Percentiles rank a stretch among this genome's conserved stretches.
Conservation (phyloP, 2,888 invertebrate genomes). For the Tuta absoluta region DNA sequence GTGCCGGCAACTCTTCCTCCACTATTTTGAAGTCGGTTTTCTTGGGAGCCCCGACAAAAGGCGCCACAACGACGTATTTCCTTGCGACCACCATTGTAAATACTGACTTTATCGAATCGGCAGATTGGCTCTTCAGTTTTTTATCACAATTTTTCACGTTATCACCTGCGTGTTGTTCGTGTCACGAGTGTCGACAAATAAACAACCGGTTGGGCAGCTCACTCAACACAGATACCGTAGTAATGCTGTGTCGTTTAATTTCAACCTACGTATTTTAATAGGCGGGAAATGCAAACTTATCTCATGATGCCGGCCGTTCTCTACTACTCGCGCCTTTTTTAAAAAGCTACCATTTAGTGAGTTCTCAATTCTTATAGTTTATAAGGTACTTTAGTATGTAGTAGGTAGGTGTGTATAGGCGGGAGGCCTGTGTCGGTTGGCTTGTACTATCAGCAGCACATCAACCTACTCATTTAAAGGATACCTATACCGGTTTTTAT, state of each 20-base stretch:
- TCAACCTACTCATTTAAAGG: too few relatives aligned
- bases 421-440: too few relatives aligned
- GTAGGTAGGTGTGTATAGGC: too few relatives aligned
- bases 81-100: constrained; percentile 76
- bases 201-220: constrained; percentile 4
- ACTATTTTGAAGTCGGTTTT: constrained; percentile 81
- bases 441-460: too few relatives aligned
- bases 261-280: not conserved
- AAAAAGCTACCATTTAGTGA: too few relatives aligned
- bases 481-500: too few relatives aligned
- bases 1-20: constrained; percentile 81
- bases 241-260: not conserved
- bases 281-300: constrained; percentile 4
- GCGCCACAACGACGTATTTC: constrained; percentile 79
- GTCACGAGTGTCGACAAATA: not conserved
- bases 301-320: not conserved
- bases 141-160: constrained; percentile 1
- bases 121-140: not conserved
- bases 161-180: not conserved
- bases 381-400: too few relatives aligned
- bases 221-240: not conserved
- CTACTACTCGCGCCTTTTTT: too few relatives aligned
- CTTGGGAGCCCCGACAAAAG: constrained; percentile 83
- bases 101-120: not conserved
- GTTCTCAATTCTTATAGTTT: too few relatives aligned